Evolutionary conservation across 2,113 vertebrate species (phyloP), one percentile per base, ranked within the genome.

Genomic region (Cygnus atratus): DNA sequence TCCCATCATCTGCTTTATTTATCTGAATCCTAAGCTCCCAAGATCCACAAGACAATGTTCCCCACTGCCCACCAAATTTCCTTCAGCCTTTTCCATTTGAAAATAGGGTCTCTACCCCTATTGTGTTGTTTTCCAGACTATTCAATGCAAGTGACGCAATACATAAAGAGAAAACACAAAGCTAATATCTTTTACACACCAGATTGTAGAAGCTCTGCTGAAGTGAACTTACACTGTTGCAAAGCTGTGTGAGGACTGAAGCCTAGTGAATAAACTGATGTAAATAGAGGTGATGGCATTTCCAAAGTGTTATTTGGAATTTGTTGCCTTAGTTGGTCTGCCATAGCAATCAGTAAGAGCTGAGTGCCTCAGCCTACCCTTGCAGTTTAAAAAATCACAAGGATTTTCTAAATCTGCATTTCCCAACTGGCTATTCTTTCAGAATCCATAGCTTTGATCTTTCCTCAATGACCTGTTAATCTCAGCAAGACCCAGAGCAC

Each of bases 361-460:
- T 14, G 48, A 59, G 20, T 31, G 16, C 26, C 76, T 90, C 48
- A 31, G n/a, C 11, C 65, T 37, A 65, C 13, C 3, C 0, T 1
- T 41, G 43, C 15, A 18, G 13, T 67, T 86, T 39, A 20, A 29
- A 94, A 86, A 95, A 31, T 10, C 72, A 24, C 44, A 3, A 59
- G 18, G 37, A n/a, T 41, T 88, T 96, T 74, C 83, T 72, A 79
- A 82, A 84, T 79, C 54, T 92, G 54, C 28, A 3, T 84, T 87
- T 86, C 73, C 84, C 65, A 28, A 61, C 46, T 81, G 48, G 22
- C 39, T 81, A 11, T 67, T 92, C 93, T 93, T 93, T 91, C 77
- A 58, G 77, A 85, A 68, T 55, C 41, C 13, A 19, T 24, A 66
- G 66, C 92, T 96, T 94, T 96, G 90, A 92, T 96, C 95, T 92